These are phyloP conservation scores for Bungarus multicinctus DNA, from an alignment of 2,113 vertebrate genomes.

Conservation along the genomic window DNA sequence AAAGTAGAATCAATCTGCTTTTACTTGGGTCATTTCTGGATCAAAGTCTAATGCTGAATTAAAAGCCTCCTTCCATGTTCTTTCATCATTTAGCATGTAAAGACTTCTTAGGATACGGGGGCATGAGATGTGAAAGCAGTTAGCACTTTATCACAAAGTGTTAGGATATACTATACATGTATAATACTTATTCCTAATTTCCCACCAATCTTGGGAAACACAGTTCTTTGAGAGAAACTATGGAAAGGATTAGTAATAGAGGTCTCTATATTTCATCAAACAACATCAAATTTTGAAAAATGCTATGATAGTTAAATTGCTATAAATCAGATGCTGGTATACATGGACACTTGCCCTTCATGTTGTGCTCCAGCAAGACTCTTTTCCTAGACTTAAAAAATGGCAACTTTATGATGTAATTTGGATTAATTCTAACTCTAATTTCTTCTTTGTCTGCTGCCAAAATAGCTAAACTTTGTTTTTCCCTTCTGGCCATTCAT, in stretches of 20 bases:
- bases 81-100: not conserved
- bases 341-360: not conserved
- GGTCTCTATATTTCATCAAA: not conserved
- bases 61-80: not conserved
- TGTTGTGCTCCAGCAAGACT: not conserved
- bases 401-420: not conserved
- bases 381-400: not conserved
- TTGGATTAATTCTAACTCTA: not conserved
- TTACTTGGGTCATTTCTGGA: not conserved
- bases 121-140: not conserved
- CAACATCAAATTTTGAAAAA: not conserved
- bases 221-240: not conserved
- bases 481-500: slow-evolving; percentile 42
- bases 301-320: not conserved
- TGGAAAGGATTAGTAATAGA: not conserved
- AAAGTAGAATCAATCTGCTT: not conserved
- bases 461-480: slow-evolving; percentile 14
- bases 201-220: not conserved
- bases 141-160: not conserved
- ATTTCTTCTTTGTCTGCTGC: not conserved
- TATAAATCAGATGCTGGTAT: not conserved
- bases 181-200: not conserved
- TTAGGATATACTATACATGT: too few relatives aligned
- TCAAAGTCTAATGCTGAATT: not conserved
- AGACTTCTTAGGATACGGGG: not conserved